Conservation (phyloP, 1,140 invertebrate genomes). For the Tribolium castaneum region DNA sequence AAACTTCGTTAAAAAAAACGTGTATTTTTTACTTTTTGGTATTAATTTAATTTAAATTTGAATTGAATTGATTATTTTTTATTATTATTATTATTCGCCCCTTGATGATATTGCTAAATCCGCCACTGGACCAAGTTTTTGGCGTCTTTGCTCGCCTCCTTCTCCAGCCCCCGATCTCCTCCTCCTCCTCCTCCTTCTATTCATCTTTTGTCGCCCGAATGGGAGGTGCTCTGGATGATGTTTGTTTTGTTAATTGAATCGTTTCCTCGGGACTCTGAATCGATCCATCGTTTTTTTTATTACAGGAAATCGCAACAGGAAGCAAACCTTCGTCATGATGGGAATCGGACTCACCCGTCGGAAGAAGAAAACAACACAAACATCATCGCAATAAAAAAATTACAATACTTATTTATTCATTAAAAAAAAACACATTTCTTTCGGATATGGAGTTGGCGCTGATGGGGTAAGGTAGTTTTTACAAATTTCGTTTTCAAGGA, state of each 20-base stretch:
- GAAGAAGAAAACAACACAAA: background rate
- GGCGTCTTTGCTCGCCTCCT: no score
- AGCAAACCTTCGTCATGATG: background rate
- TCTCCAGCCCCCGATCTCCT: background rate
- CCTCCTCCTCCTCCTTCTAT: background rate
- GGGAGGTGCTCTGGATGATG: background rate
- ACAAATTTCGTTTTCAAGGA: background rate
- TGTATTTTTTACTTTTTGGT: no score
- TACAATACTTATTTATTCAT: no score
- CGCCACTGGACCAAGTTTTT: no score
- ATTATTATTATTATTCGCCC: no score
- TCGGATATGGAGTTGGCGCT: background rate
- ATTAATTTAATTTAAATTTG: no score
- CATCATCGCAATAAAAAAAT: background rate
- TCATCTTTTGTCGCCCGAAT: conserved; percentile 18
- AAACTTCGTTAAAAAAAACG: no score
- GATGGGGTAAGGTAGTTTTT: conserved; percentile 13
- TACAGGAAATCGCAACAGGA: background rate
- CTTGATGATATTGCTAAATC: no score
- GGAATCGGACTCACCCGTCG: background rate
- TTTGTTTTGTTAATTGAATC: conserved; percentile 43
- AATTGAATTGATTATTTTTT: no score
- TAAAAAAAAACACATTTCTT: background rate
- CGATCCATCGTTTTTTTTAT: background rate
- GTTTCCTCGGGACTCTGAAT: conserved; percentile 29